phyloP scores from a whole-genome alignment of 2,797 vertebrate species.

The Paratrypauchen microcephalus region DNA sequence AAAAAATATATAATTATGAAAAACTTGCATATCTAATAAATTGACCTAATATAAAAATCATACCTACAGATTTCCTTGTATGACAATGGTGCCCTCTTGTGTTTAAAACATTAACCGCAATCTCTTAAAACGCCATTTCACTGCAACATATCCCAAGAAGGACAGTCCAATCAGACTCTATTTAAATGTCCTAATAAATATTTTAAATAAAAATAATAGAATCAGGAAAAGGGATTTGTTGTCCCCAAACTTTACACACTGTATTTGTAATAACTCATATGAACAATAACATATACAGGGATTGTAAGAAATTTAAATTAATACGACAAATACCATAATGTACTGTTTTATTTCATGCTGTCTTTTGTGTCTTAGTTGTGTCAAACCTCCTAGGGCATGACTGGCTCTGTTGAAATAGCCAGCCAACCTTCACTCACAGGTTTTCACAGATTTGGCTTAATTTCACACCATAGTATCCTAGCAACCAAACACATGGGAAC shows the following conservation, averaged over 20 bases:
- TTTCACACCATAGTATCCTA: constrained; percentile 62
- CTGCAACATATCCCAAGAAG: too few species aligned
- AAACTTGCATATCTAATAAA: neutral
- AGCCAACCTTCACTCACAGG: constrained; percentile 31
- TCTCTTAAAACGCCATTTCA: neutral
- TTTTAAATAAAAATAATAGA: neutral
- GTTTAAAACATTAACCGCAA: constrained; percentile 12
- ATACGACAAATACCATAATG: neutral
- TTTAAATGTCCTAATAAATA: neutral
- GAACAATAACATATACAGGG: neutral
- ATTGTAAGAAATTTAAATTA: neutral
- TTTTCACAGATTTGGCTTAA: constrained; percentile 20
- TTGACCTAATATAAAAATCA: neutral
- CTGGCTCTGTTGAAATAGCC: constrained; percentile 11
- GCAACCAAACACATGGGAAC: constrained; percentile 27
- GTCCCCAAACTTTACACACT: neutral
- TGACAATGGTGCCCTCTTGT: constrained; percentile 63
- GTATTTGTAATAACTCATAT: neutral
- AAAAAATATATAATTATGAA: neutral
- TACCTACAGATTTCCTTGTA: constrained; percentile 1
- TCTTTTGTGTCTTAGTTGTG: neutral
- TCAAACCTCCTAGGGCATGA: constrained; percentile 1
- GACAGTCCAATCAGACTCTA: too few species aligned
- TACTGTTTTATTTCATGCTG: neutral
- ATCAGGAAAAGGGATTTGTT: neutral